Conservation (phyloP, 2,888 invertebrate genomes). For the Tetheella fluctuosa region DNA sequence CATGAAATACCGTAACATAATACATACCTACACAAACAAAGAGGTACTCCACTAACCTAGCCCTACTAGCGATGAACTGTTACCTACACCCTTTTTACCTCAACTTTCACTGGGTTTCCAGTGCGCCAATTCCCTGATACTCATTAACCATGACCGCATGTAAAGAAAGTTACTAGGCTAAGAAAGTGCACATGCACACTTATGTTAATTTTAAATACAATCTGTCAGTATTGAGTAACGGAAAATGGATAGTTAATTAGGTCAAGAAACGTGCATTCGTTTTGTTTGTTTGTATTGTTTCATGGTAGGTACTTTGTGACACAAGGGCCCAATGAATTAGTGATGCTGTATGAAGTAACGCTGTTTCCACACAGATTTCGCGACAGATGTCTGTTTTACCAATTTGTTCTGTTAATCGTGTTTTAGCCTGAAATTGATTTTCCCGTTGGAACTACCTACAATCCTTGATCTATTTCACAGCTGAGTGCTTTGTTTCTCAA, state of each 20-base stretch:
- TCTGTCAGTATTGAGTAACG: slow-evolving; percentile 5
- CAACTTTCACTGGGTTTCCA: slow-evolving; percentile 56
- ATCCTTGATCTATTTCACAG: slow-evolving; percentile 32
- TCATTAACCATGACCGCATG: slow-evolving; percentile 44
- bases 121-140: slow-evolving; percentile 33
- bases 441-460: slow-evolving; percentile 24
- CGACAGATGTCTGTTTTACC: background rate
- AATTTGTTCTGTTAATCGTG: slow-evolving; percentile 10
- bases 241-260: slow-evolving; percentile 12
- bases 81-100: slow-evolving; percentile 22
- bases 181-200: slow-evolving; percentile 40
- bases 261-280: slow-evolving; percentile 12
- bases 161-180: slow-evolving; percentile 50
- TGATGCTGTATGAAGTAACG: background rate
- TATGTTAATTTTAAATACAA: slow-evolving; percentile 6
- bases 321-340: background rate
- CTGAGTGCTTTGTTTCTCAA: slow-evolving; percentile 39
- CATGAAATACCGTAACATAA: background rate
- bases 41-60: slow-evolving; percentile 20
- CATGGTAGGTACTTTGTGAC: background rate
- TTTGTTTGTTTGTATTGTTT: slow-evolving; percentile 12
- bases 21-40: too few relatives aligned
- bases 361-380: background rate
- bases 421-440: slow-evolving; percentile 30
- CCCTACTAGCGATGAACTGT: background rate